Conservation (phyloP, 2,888 invertebrate genomes). For the Oscheius sp. region DNA sequence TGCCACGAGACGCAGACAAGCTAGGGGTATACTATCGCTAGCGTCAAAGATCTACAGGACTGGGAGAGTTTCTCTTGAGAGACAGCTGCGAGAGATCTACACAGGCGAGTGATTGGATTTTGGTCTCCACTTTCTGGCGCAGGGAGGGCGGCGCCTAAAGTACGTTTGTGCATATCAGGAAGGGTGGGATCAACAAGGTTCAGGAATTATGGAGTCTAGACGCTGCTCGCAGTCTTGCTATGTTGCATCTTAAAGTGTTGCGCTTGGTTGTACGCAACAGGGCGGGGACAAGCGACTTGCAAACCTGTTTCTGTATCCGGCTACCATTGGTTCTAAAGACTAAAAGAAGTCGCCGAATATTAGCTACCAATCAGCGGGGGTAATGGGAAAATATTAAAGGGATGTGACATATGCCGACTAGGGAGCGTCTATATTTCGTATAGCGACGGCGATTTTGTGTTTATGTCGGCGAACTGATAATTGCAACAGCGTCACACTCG, state of each 20-base stretch:
- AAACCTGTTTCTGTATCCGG: constrained; percentile 26
- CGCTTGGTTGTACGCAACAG: constrained; percentile 18
- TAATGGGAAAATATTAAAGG: neutral
- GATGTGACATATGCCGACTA: neutral
- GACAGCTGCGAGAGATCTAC: constrained; percentile 22
- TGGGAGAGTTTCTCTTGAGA: neutral
- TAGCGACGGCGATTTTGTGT: constrained; percentile 25
- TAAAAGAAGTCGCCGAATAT: constrained; percentile 16
- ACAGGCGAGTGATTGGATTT: constrained; percentile 26
- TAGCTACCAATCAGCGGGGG: neutral
- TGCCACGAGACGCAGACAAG: neutral
- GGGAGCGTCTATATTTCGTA: constrained; percentile 8
- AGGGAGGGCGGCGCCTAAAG: constrained; percentile 20
- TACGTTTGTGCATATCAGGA: constrained; percentile 20
- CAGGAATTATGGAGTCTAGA: neutral
- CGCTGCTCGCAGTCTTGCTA: neutral
- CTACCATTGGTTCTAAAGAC: constrained; percentile 7
- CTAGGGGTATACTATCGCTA: neutral
- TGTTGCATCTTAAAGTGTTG: constrained; percentile 24
- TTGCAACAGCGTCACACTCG: constrained; percentile 30
- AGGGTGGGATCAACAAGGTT: constrained; percentile 1
- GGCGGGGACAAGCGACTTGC: constrained; percentile 18
- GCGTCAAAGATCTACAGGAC: constrained; percentile 5
- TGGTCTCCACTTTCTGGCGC: constrained; percentile 26
- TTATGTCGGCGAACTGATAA: constrained; percentile 28